Evolutionary conservation across 1,140 invertebrate species (phyloP).

Genomic region (Papilio glaucus): DNA sequence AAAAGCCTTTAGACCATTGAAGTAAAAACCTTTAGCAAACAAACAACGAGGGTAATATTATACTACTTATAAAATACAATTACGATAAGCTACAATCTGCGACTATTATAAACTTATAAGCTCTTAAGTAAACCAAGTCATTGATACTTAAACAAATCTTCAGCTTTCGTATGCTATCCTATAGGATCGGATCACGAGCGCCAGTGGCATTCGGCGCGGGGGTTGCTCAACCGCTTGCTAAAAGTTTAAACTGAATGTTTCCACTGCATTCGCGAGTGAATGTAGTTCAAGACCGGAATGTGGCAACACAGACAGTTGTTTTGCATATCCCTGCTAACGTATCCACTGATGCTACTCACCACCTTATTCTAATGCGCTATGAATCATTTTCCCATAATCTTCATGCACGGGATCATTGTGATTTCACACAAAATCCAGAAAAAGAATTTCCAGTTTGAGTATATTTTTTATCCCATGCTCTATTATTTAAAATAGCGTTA

Average conservation of each 20-base stretch:
- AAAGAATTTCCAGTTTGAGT: not conserved
- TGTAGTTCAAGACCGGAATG: conserved; percentile 61
- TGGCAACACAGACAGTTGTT: conserved; percentile 43
- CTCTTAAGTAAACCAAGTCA: too few species aligned
- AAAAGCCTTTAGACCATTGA: too few species aligned
- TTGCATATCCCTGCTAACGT: conserved; percentile 42
- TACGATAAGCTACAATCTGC: too few species aligned
- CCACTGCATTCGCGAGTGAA: conserved; percentile 57
- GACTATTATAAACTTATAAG: too few species aligned
- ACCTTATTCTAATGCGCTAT: conserved; percentile 29
- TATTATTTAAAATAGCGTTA: too few species aligned
- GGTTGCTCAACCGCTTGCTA: conserved; percentile 33
- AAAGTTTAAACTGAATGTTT: conserved; percentile 44
- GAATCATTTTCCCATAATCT: conserved; percentile 32
- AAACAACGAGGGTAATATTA: too few species aligned
- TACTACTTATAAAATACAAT: too few species aligned
- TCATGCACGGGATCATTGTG: not conserved
- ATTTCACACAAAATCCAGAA: conserved; percentile 12
- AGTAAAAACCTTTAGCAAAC: too few species aligned
- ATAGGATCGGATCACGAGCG: not conserved
- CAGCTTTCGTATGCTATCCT: not conserved
- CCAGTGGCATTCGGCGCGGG: too few species aligned
- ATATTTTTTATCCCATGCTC: not conserved
- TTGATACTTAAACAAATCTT: too few species aligned
- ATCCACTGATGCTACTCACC: not conserved